These are phyloP conservation scores for Zosterops hypoxanthus DNA, from an alignment of 2,113 vertebrate genomes.

Conservation along the genomic window DNA sequence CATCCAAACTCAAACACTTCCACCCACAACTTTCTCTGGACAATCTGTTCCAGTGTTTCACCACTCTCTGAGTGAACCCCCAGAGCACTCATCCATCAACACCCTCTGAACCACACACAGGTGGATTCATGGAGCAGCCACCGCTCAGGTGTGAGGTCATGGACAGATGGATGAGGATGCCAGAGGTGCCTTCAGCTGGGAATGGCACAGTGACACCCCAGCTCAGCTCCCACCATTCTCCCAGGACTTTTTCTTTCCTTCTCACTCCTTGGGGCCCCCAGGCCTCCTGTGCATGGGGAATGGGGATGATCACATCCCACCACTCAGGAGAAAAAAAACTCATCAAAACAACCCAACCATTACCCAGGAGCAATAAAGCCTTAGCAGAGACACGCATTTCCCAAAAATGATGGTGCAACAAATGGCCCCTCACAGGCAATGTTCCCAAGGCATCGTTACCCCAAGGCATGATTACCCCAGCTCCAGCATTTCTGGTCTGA, in stretches of 20 bases:
- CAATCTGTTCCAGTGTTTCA: not conserved
- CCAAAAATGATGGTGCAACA: not conserved
- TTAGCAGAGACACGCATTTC: not conserved
- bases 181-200: not conserved
- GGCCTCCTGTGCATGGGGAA: fast-evolving
- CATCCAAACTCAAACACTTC: fast-evolving
- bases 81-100: not conserved
- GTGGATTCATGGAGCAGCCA: not conserved
- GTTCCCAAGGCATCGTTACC: not conserved
- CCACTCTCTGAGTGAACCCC: not conserved
- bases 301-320: not conserved
- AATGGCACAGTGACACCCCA: not conserved
- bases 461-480: not conserved
- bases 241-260: not conserved
- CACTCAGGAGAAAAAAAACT: not conserved
- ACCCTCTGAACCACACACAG: fast-evolving
- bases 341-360: not conserved
- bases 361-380: not conserved
- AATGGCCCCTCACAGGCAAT: fast-evolving
- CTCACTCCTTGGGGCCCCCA: not conserved
- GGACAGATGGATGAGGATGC: not conserved
- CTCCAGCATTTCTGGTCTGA: not conserved
- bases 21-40: not conserved
- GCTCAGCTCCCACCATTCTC: not conserved
- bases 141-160: not conserved